Percentiles rank a stretch among this genome's conserved stretches.
Evolutionary conservation across 2,888 invertebrate species (phyloP).

Genomic region (Venusia cambrica): DNA sequence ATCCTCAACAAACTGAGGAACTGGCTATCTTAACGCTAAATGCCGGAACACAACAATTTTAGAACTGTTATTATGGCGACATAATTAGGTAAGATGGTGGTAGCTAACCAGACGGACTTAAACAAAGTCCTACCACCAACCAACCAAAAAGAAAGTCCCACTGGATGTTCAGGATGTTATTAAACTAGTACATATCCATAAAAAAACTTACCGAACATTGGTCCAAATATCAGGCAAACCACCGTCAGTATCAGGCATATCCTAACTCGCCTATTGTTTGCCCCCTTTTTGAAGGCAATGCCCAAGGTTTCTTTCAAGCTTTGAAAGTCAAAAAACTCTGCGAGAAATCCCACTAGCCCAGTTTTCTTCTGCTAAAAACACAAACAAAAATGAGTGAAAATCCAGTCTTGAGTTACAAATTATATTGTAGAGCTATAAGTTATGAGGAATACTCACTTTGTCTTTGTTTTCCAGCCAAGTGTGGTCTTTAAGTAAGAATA

Average conservation of each 20-base stretch:
- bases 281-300: constrained; percentile 74
- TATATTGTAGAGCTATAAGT: too few relatives aligned
- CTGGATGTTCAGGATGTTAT: too few relatives aligned
- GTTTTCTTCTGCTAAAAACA: constrained; percentile 50
- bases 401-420: too few relatives aligned
- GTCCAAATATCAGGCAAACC: constrained; percentile 64
- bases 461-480: constrained; percentile 64
- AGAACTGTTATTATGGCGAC: too few relatives aligned
- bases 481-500: constrained; percentile 65
- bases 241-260: constrained; percentile 60
- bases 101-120: too few relatives aligned
- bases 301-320: constrained; percentile 72
- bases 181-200: too few relatives aligned
- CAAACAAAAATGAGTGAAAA: constrained; percentile 9
- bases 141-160: too few relatives aligned
- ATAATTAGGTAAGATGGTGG: too few relatives aligned
- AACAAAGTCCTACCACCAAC: too few relatives aligned
- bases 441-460: constrained; percentile 50
- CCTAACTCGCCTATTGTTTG: constrained; percentile 59
- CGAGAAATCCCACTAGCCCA: constrained; percentile 50
- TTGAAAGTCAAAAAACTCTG: constrained; percentile 72
- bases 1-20: too few relatives aligned
- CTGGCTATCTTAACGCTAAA: too few relatives aligned
- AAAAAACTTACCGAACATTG: constrained; percentile 62
- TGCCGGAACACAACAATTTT: too few relatives aligned